Base-by-base conservation (phyloP, 2,797 vertebrate species). In the Spea hammondii region DNA sequence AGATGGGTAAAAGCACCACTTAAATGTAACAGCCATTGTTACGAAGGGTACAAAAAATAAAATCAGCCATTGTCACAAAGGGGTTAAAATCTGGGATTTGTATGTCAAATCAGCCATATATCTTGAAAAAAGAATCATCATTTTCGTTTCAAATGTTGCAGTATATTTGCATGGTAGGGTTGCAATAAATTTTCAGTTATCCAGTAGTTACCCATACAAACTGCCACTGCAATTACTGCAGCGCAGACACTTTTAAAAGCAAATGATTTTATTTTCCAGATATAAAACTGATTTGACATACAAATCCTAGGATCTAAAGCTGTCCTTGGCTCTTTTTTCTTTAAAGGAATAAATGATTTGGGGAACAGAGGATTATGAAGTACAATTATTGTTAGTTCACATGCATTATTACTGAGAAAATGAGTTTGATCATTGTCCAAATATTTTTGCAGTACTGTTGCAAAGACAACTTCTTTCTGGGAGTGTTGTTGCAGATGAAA, bases 391-490 rank as follows among this genome's bases (percentile, higher is more conserved):
- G 74, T 70, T 77, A 77, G 70, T 70, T 77, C 70, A 69, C 48
- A 60, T 66, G 32, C 5, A 62, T 14, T 66, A 70, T 77, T 62
- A 67, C 54, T 69, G 46, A 69, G 10, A 77, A 50, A 50, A 49
- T 17, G 55, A 60, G 44, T 50, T 60, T 50, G 53, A 68, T 68
- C 51, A 76, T 11, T 68, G 74, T 49, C 48, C 4, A 68, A 69
- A 76, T 76, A 62, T 70, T 62, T 77, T 77, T 60, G 66, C 70
- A 62, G 67, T 17, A 53, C 48, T 8, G 44, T 51, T 51, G 47
- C 76, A 77, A 70, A 77, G 57, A 77, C 66, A 77, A 77, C 76
- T 64, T n/a, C 32, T 14, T 77, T 48, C 70, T 77, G 32, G 57
- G 11, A 46, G 4, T 51, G 67, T 70, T 77, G 11, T 64, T 77